These are phyloP conservation scores for Steinernema carpocapsae DNA, from an alignment of 2,888 invertebrate species.

Conservation along the genomic window DNA sequence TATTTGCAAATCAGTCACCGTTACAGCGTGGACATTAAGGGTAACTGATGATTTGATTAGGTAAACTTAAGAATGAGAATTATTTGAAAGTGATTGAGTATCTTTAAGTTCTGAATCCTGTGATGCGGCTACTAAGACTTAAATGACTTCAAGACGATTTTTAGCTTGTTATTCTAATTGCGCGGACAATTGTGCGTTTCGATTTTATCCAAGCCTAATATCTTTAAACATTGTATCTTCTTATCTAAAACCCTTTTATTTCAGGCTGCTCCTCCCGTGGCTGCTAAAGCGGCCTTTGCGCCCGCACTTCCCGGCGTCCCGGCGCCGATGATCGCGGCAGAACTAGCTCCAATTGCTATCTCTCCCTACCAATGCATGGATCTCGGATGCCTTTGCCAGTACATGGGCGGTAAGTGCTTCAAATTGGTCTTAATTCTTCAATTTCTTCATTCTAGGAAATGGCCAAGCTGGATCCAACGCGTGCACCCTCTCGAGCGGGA, in stretches of 20 bases:
- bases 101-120: too few species aligned
- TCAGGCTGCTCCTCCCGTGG: conserved; percentile 52
- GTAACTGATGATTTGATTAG: not conserved
- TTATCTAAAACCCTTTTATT: too few species aligned
- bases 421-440: not conserved
- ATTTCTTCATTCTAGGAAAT: conserved; percentile 39
- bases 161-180: too few species aligned
- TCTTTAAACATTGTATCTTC: too few species aligned
- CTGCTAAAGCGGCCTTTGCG: conserved; percentile 57
- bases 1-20: not conserved
- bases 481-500: conserved; percentile 53
- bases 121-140: too few species aligned
- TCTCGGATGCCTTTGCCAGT: conserved; percentile 63
- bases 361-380: conserved; percentile 65
- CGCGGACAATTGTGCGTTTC: too few species aligned
- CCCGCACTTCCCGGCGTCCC: conserved; percentile 54
- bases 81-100: too few species aligned
- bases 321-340: conserved; percentile 51
- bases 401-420: conserved; percentile 52
- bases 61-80: too few species aligned
- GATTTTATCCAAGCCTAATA: too few species aligned
- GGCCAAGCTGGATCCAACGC: conserved; percentile 47
- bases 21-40: not conserved
- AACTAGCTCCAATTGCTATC: conserved; percentile 61
- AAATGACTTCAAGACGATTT: too few species aligned